phyloP scores from a whole-genome alignment of 2,797 vertebrate genomes.

The Tapirus indicus region DNA sequence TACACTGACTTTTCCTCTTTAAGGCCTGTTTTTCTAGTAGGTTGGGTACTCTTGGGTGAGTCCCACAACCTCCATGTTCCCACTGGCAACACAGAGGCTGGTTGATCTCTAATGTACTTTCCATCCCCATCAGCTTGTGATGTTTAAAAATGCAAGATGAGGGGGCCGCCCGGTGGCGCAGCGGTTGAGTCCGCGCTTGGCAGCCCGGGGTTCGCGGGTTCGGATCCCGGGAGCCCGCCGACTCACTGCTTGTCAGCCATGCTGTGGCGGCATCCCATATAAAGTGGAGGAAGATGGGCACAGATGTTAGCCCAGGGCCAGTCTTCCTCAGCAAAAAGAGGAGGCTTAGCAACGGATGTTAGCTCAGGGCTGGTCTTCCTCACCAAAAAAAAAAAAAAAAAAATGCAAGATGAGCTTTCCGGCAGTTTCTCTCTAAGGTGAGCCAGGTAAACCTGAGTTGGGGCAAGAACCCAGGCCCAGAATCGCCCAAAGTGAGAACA shows the following conservation, averaged over 20 bases:
- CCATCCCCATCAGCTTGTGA: too few relatives aligned
- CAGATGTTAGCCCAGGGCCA: too few relatives aligned
- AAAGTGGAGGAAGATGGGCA: too few relatives aligned
- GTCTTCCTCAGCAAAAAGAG: too few relatives aligned
- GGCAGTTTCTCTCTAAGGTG: not conserved
- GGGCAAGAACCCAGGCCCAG: not conserved
- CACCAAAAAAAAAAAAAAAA: not conserved
- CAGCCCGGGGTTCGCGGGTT: too few relatives aligned
- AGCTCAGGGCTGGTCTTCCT: too few relatives aligned
- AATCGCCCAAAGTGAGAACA: not conserved
- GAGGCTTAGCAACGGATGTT: too few relatives aligned
- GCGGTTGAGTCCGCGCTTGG: too few relatives aligned
- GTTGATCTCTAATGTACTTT: not conserved
- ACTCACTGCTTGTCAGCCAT: too few relatives aligned
- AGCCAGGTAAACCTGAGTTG: not conserved
- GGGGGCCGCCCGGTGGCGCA: too few relatives aligned
- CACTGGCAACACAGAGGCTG: not conserved
- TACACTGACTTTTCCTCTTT: not conserved
- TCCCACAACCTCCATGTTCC: not conserved
- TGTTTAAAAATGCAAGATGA: not conserved
- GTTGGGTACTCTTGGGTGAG: not conserved
- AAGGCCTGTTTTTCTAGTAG: not conserved
- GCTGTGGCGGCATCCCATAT: too few relatives aligned
- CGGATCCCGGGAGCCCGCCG: too few relatives aligned
- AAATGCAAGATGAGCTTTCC: not conserved